Evolutionary conservation across 2,797 vertebrate genomes (phyloP), one percentile per base, ranked within the genome.

Genomic region (Glossophaga mutica): DNA sequence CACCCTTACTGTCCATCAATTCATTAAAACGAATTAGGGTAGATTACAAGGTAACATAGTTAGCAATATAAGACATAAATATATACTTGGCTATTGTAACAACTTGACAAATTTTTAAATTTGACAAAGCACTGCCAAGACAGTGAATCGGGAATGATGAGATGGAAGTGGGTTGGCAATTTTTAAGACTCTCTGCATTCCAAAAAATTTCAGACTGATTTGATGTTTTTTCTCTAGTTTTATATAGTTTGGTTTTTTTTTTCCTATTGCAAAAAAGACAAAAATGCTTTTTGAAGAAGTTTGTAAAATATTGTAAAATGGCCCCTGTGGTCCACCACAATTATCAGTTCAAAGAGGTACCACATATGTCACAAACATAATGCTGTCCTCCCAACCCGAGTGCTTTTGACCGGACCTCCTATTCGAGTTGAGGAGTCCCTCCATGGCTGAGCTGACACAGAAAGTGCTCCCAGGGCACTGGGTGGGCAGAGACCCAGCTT

Each of bases 351-450:
- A 42, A 55, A 77, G 0, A 0, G 5, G 32, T 1, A 18, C 21
- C 11, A 24, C 15, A 0, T n/a, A 1, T 2, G 2, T 32, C 32
- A 19, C 39, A 12, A 1, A 29, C 12, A 29, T 9, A n/a, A 21
- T 4, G 34, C 0, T 26, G 21, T 82, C 50, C 26, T 39, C 84
- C 70, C 7, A 16, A 14, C 7, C 42, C 11, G 15, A 82, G 18
- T 21, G 42, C 77, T 59, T 94, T 44, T 55, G 81, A 37, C 50
- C 21, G 1, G 15, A 0, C 29, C 29, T 67, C 34, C 32, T 6
- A 6, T 6, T 15, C n/a, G 26, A 6, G 46, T 8, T 21, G n/a
- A 0, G 0, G 19, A 24, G 57, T 24, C 10, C 15, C 14, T 5
- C 42, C 10, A 26, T 29, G 39, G 26, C 55, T 24, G 6, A 37